Conservation (phyloP, 35 echinoderm and acorn worm genomes). For the Ophioderma brevispina region DNA sequence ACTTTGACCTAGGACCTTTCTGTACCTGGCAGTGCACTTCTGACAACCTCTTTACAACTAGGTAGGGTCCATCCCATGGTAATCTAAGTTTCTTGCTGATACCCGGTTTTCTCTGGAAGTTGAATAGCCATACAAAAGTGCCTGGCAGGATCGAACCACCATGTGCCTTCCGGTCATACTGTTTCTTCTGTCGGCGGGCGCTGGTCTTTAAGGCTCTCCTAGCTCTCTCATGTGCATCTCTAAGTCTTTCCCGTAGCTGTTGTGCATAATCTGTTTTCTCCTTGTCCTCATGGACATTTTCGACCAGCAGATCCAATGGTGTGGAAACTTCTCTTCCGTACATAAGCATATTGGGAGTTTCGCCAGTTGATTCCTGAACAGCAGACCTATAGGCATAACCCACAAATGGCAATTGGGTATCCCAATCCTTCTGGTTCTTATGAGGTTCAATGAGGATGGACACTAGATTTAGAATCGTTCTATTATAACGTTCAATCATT, state of each 20-base stretch:
- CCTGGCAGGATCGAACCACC: neutral
- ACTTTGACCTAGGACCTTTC: neutral
- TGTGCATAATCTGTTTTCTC: slow-evolving; percentile 16
- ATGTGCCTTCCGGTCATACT: slow-evolving; percentile 38
- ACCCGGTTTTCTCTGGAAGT: slow-evolving; percentile 45
- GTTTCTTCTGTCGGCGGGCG: slow-evolving; percentile 5
- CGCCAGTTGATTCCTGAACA: slow-evolving; percentile 32
- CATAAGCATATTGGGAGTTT: slow-evolving; percentile 44
- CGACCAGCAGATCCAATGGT: neutral
- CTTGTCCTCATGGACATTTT: neutral
- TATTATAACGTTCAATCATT: slow-evolving; percentile 48
- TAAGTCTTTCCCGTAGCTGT: neutral
- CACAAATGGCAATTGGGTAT: slow-evolving; percentile 16
- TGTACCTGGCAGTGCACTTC: slow-evolving; percentile 67
- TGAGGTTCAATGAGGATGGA: neutral
- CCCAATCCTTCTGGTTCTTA: slow-evolving; percentile 39
- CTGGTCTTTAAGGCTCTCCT: neutral
- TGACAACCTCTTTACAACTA: slow-evolving; percentile 41
- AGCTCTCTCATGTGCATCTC: slow-evolving; percentile 27
- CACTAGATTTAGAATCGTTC: slow-evolving; percentile 9
- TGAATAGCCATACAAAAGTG: slow-evolving; percentile 61
- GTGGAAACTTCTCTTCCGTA: slow-evolving; percentile 35
- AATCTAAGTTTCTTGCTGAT: slow-evolving; percentile 46
- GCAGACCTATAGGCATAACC: slow-evolving; percentile 30
- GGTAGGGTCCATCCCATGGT: slow-evolving; percentile 71